phyloP scores from a whole-genome alignment of 2,888 invertebrate genomes.

The Hirtodrosophila duncani region DNA sequence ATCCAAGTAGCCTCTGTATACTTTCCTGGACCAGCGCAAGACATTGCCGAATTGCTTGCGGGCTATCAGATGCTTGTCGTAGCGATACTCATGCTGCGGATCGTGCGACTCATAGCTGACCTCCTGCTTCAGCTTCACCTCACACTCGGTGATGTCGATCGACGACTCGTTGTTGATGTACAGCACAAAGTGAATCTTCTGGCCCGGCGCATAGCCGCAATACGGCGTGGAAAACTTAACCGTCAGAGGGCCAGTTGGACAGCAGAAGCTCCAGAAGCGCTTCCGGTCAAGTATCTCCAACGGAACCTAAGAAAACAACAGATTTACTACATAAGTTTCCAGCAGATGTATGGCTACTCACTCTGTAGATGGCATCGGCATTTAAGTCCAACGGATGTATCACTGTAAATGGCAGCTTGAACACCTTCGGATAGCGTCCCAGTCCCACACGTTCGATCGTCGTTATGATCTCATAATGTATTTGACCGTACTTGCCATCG shows the following conservation, averaged over 20 bases:
- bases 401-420: constrained; percentile 88
- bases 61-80: constrained; percentile 75
- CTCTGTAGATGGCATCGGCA: constrained; percentile 84
- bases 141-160: constrained; percentile 82
- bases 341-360: constrained; percentile 74
- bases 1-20: constrained; percentile 82
- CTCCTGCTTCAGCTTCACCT: constrained; percentile 84
- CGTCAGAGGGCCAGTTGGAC: constrained; percentile 76
- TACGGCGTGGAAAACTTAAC: constrained; percentile 81
- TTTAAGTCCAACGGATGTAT: constrained; percentile 90
- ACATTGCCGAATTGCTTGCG: constrained; percentile 81
- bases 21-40: constrained; percentile 81
- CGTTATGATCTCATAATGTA: constrained; percentile 88
- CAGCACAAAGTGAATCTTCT: constrained; percentile 84
- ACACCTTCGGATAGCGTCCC: constrained; percentile 90
- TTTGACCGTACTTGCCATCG: constrained; percentile 86
- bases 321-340: not conserved
- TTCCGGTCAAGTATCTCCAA: constrained; percentile 76
- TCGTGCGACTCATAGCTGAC: constrained; percentile 76
- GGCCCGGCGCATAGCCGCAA: constrained; percentile 87
- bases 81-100: constrained; percentile 77
- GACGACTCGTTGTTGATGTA: constrained; percentile 88
- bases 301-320: constrained; percentile 60
- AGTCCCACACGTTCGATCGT: constrained; percentile 91
- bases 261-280: constrained; percentile 78